Evolutionary conservation across 2,113 vertebrate genomes (phyloP).

Genomic region (Trichechus manatus): DNA sequence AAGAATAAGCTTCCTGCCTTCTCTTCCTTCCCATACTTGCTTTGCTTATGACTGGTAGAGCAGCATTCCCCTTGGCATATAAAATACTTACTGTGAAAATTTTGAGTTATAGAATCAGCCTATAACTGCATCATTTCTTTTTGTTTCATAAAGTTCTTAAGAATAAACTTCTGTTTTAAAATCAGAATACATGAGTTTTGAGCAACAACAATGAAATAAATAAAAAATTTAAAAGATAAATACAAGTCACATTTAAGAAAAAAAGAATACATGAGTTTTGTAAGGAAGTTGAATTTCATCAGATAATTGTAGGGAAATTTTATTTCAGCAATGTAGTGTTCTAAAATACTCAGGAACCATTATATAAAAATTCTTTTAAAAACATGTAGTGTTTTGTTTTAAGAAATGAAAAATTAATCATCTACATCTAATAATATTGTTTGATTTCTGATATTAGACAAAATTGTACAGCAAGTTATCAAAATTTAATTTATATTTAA

Average conservation of each 20-base stretch:
- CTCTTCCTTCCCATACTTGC: neutral
- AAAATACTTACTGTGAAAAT: constrained; percentile 35
- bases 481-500: constrained; percentile 52
- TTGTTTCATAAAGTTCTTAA: neutral
- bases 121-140: neutral
- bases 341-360: constrained; percentile 4
- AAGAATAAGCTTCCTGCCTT: neutral
- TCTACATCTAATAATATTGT: neutral
- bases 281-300: constrained; percentile 51
- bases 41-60: neutral
- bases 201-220: neutral
- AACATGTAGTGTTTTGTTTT: constrained; percentile 30
- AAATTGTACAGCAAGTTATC: constrained; percentile 49
- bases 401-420: constrained; percentile 48
- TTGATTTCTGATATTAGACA: constrained; percentile 35
- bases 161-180: neutral
- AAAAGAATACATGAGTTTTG: constrained; percentile 30
- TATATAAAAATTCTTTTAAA: constrained; percentile 18
- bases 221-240: no score
- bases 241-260: no score
- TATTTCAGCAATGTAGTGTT: neutral
- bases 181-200: constrained; percentile 22
- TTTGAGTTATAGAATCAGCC: neutral
- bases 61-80: constrained; percentile 6
- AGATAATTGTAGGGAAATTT: constrained; percentile 21